Base-by-base conservation (phyloP, 2,888 invertebrate species). In the Aquatica leii region DNA sequence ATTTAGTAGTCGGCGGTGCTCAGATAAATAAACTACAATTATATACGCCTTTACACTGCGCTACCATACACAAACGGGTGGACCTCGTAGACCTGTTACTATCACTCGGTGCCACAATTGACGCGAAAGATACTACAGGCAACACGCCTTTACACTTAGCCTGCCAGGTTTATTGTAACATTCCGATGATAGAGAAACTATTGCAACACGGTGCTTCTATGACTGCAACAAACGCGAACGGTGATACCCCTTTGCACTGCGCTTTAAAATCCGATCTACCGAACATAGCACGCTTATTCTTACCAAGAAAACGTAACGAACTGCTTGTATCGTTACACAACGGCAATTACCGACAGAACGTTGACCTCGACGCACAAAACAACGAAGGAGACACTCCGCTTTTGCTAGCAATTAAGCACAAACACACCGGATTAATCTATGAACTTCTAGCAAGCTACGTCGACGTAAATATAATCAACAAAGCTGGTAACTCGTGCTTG, bases 191-290 rank as follows among this genome's bases (percentile, higher is more conserved):
- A 8, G 17, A 12, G 9, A 24, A 8, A 12, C 35, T 51, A 9
- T n/a, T 51, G 3, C 2, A 8, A 34, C n/a, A 15, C 14, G 51
- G 51, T 15, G 51, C 51, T 1, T 14, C 24, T 21, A 15, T 51
- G 24, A 51, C 12, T 15, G 17, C n/a, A 51, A 12, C n/a, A 11
- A 51, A 51, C 14, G 11, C n/a, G 1, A 17, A 51, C 4, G 51
- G 51, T n/a, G 51, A 51, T 17, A 51, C 51, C 2, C 51, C 51
- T 6, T 51, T 51, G 2, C 51, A 51, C n/a, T 17, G 15, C 17
- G 51, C 51, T 9, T 34, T 51, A 15, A 34, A 51, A 34, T 6
- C 6, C 12, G 12, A 41, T 12, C 12, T 5, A 8, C 6, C 12
- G 8, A 41, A 12, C 8, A 41, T 41, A 11, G 41, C 41, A 5